Percentiles rank a stretch among this genome's conserved stretches.
Conservation (phyloP, 2,797 vertebrate genomes). For the Acropternis orthonyx region DNA sequence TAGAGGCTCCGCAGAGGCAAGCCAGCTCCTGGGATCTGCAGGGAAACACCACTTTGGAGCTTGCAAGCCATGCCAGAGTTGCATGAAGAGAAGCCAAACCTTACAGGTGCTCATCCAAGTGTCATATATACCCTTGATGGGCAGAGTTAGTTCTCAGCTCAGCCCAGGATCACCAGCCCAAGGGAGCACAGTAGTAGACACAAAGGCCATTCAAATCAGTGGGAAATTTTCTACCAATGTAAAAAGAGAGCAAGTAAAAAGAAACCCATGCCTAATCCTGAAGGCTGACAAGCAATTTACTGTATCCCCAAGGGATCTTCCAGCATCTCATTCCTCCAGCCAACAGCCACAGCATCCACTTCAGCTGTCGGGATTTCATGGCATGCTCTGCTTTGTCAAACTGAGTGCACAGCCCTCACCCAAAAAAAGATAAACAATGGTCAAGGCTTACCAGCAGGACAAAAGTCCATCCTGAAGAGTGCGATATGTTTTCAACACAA, state of each 20-base stretch:
- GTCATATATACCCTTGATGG: fast-evolving
- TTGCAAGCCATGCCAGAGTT: background rate
- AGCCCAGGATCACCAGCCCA: background rate
- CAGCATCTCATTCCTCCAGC: background rate
- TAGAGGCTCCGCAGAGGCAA: background rate
- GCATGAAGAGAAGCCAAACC: background rate
- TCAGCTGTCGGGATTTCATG: background rate
- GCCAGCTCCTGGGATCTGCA: background rate
- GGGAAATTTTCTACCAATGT: fast-evolving
- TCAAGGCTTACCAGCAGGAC: constrained; percentile 51
- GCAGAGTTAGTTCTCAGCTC: background rate
- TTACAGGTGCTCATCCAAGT: background rate
- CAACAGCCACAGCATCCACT: background rate
- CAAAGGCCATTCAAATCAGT: background rate
- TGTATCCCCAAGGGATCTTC: background rate
- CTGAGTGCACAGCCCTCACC: background rate
- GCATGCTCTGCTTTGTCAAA: background rate
- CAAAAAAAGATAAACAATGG: background rate
- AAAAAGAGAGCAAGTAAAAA: background rate
- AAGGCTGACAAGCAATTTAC: background rate
- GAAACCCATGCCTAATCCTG: background rate
- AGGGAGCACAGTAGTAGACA: background rate
- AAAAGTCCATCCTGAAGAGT: constrained; percentile 49
- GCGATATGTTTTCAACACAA: background rate
- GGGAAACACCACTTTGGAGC: background rate